Evolutionary conservation across 2,113 vertebrate genomes (phyloP), one percentile per base, ranked within the genome.

Genomic region (Microtus richardsoni): DNA sequence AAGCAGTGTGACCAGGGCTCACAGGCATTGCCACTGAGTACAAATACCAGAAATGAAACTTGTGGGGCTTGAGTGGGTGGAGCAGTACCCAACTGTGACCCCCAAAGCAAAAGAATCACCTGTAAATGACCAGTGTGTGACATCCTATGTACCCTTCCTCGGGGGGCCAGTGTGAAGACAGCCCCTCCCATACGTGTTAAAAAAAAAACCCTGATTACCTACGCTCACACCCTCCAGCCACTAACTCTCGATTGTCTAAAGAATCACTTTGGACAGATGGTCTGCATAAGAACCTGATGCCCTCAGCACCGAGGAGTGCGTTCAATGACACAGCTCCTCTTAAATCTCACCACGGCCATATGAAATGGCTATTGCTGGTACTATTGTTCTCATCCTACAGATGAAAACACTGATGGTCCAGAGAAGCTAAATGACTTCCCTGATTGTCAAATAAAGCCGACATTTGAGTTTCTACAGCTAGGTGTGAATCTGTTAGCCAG

Each of bases 1-100:
- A 86, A 28, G 39, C 24, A 49, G 19, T 36, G 17, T 22, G 39
- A 41, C 66, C 85, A 92, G 60, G n/a, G 44, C 36, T 68, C 62
- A 92, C 47, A 92, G 47, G 62, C 66, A n/a, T 58, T 7, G 5
- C 30, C 73, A 82, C 89, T 96, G 86, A 79, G 83, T 26, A 3
- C 11, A 60, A 39, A 94, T 68, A 49, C 78, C 74, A 97, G 89
- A 97, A 97, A 83, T 71, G 78, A 96, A 95, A 84, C 91, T 93
- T 70, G 4, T 30, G 36, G 64, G 90, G 13, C 70, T 91, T 77
- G 14, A 66, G 36, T 28, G 44, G 44, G n/a, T 1, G 2, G 30
- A 80, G 39, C 70, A 52, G 52, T 24, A 22, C 74, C 87, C 68
- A 30, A 33, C 28, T 6, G 10, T 41, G 80, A 14, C n/a, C 30